Conservation (phyloP, 2,113 vertebrate species). For the Drymodes brunneopygia region DNA sequence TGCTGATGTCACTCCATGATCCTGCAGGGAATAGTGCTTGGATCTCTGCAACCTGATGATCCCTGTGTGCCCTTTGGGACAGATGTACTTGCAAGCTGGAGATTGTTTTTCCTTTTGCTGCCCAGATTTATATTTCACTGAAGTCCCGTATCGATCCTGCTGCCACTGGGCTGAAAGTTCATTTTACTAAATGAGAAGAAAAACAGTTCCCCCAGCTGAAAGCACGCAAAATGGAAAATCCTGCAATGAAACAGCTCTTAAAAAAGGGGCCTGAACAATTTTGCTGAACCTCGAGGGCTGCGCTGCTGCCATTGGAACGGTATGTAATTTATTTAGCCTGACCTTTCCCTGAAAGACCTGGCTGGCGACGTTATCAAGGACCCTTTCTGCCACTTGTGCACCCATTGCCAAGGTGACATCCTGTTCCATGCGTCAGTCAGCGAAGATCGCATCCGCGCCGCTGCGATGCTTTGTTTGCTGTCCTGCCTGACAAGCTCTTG, state of each 20-base stretch:
- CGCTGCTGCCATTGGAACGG: background rate
- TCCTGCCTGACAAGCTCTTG: slow-evolving; percentile 52
- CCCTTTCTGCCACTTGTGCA: background rate
- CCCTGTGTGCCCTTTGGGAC: slow-evolving; percentile 30
- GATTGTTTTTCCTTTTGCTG: slow-evolving; percentile 52
- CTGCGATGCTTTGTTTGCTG: slow-evolving; percentile 50
- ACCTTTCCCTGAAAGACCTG: slow-evolving; percentile 19
- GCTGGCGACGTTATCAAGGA: background rate
- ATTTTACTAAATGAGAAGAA: slow-evolving; percentile 56
- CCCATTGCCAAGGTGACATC: slow-evolving; percentile 48
- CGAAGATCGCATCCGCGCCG: background rate
- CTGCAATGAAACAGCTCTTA: background rate
- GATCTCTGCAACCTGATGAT: slow-evolving; percentile 24
- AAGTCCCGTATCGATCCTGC: slow-evolving; percentile 35
- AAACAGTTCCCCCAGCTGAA: slow-evolving; percentile 27
- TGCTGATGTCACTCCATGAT: slow-evolving; percentile 36
- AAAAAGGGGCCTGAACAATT: background rate
- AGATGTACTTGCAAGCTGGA: background rate
- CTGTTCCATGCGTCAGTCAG: slow-evolving; percentile 5
- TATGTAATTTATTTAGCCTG: slow-evolving; percentile 31
- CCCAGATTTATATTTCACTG: slow-evolving; percentile 44
- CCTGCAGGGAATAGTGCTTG: background rate
- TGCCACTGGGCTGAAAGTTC: slow-evolving; percentile 6
- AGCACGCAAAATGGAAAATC: background rate
- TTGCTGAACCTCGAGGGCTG: background rate